Evolutionary conservation across 2,113 vertebrate species (phyloP).

Genomic region (Cavia porcellus): DNA sequence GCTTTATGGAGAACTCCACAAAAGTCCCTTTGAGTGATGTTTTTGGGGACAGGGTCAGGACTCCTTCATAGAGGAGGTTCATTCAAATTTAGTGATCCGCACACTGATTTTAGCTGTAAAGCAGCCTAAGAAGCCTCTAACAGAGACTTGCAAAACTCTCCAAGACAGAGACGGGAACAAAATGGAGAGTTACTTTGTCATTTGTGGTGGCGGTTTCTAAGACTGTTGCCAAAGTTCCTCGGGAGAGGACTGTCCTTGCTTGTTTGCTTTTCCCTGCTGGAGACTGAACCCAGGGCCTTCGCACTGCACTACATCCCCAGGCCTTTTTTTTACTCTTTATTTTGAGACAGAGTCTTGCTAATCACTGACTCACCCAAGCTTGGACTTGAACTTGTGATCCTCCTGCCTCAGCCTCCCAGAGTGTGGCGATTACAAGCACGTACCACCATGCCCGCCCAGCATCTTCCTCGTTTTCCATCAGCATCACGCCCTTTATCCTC

Average conservation of each 20-base stretch:
- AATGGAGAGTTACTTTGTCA: neutral
- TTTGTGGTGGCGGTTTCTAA: neutral
- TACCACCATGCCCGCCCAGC: neutral
- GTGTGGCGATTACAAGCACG: neutral
- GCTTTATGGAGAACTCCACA: constrained; percentile 67
- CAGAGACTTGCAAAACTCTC: neutral
- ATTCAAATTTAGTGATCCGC: constrained; percentile 10
- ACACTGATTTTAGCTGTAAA: neutral
- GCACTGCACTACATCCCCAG: neutral
- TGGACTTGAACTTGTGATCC: neutral
- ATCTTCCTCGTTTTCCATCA: neutral
- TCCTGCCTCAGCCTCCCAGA: neutral
- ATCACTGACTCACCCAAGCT: no score
- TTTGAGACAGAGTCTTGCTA: neutral
- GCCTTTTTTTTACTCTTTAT: neutral
- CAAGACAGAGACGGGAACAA: neutral
- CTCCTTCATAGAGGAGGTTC: neutral
- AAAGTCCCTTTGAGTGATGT: constrained; percentile 64
- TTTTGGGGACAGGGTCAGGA: neutral
- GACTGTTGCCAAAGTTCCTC: neutral
- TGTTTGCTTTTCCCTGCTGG: neutral
- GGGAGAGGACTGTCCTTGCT: neutral
- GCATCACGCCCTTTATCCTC: neutral
- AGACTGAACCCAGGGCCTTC: neutral
- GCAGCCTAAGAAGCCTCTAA: neutral